Evolutionary conservation across 2,888 invertebrate species (phyloP).

Genomic region (Campopleginae sp.): DNA sequence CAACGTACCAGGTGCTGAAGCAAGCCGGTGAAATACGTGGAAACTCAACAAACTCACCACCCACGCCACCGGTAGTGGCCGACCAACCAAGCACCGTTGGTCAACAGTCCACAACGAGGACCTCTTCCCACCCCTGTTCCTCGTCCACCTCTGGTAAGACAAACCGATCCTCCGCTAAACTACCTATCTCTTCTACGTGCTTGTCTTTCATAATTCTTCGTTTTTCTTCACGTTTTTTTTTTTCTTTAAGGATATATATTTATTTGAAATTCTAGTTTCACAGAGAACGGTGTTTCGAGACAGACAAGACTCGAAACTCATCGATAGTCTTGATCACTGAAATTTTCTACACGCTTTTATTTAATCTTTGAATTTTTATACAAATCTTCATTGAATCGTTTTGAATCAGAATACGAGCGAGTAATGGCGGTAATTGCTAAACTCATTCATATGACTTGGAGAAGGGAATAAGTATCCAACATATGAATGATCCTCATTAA

Average conservation of each 20-base stretch:
- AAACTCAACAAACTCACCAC: slow-evolving; percentile 83
- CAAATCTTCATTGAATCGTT: background rate
- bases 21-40: slow-evolving; percentile 93
- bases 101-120: slow-evolving; percentile 81
- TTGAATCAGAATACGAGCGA: too few relatives aligned
- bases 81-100: slow-evolving; percentile 81
- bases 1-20: slow-evolving; percentile 97
- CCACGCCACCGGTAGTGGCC: slow-evolving; percentile 82
- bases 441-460: too few relatives aligned
- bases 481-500: too few relatives aligned
- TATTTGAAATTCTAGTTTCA: slow-evolving; percentile 10
- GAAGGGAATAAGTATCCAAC: too few relatives aligned
- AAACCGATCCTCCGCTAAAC: slow-evolving; percentile 71
- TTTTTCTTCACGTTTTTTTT: slow-evolving; percentile 42
- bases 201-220: slow-evolving; percentile 43
- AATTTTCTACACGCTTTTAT: background rate
- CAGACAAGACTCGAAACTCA: slow-evolving; percentile 10
- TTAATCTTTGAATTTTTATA: background rate
- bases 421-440: too few relatives aligned
- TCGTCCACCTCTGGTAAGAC: slow-evolving; percentile 84
- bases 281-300: slow-evolving; percentile 59
- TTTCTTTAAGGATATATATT: background rate
- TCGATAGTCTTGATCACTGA: background rate
- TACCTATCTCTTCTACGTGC: slow-evolving; percentile 52
- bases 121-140: slow-evolving; percentile 83